These are phyloP conservation scores for Typhlichthys eigenmanni DNA, from an alignment of 2,797 vertebrate genomes.

Conservation along the genomic window DNA sequence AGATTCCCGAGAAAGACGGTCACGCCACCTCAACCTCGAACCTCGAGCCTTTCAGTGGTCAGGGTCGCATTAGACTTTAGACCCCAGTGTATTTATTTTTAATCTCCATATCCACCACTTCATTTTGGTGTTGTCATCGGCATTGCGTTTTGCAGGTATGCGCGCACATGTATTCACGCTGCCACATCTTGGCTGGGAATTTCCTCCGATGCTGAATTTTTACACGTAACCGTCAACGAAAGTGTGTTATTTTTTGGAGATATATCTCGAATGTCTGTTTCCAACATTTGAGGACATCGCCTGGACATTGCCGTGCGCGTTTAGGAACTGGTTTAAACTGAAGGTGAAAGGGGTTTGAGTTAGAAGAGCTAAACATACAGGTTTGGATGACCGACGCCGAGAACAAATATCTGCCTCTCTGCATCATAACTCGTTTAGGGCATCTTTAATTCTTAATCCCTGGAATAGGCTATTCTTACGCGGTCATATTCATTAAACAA, in stretches of 20 bases:
- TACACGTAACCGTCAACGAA: conserved; percentile 56
- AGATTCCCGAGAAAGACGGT: conserved; percentile 58
- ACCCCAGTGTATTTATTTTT: conserved; percentile 4
- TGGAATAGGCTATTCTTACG: conserved; percentile 61
- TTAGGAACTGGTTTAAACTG: conserved; percentile 31
- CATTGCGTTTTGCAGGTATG: conserved; percentile 51
- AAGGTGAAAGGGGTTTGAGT: conserved; percentile 48
- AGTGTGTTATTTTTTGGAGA: conserved; percentile 53
- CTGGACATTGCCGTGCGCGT: conserved; percentile 52
- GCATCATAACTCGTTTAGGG: conserved; percentile 24
- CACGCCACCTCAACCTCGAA: conserved; percentile 52
- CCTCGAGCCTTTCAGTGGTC: conserved; percentile 39
- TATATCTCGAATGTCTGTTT: conserved; percentile 22
- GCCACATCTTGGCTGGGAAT: conserved; percentile 67
- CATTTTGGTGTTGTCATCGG: background rate
- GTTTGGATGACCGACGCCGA: conserved; percentile 61
- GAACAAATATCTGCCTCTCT: conserved; percentile 42
- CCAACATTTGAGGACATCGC: conserved; percentile 28
- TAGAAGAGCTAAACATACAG: conserved; percentile 45
- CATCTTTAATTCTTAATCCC: conserved; percentile 35
- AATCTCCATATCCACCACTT: background rate
- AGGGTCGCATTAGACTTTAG: conserved; percentile 22
- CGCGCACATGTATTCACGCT: conserved; percentile 40
- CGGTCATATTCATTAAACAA: conserved; percentile 24
- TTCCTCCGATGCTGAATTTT: conserved; percentile 70